A percentile compares a stretch with the other conserved stretches of the same genome.
Conservation (phyloP, 2,888 invertebrate species). For the Alviniconcha strummeri region DNA sequence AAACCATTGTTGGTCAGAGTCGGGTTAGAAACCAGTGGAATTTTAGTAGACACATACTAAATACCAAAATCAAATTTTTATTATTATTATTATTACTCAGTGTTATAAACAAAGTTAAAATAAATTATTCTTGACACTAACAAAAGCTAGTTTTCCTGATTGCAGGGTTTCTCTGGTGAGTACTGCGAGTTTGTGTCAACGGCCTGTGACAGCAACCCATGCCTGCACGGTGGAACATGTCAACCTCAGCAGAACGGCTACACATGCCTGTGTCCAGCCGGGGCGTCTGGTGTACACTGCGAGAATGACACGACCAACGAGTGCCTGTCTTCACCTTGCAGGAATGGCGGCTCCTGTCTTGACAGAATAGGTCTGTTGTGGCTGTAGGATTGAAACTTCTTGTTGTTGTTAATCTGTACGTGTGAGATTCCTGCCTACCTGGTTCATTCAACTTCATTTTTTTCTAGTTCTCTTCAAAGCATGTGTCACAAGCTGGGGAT, state of each 20-base stretch:
- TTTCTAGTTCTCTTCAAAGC: neutral
- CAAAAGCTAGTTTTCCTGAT: no score
- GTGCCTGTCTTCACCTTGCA: conserved; percentile 63
- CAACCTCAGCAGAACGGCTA: conserved; percentile 71
- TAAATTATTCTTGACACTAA: no score
- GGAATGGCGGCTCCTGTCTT: conserved; percentile 61
- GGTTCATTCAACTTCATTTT: neutral
- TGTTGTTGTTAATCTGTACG: neutral
- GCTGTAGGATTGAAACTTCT: no score
- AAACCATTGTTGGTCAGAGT: no score
- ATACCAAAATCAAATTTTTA: no score
- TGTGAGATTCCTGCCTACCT: neutral
- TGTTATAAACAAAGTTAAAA: no score
- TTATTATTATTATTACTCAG: neutral
- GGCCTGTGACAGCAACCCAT: conserved; percentile 84
- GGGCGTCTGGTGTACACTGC: conserved; percentile 69
- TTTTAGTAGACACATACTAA: no score
- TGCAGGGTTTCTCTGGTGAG: conserved; percentile 80
- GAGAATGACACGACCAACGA: conserved; percentile 59
- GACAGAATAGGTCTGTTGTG: conserved; percentile 73
- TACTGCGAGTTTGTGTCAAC: conserved; percentile 87
- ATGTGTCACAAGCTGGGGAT: neutral
- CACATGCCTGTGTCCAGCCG: conserved; percentile 63
- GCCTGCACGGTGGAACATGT: conserved; percentile 85
- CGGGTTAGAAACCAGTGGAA: no score